Percentiles rank a stretch among this genome's conserved stretches.
Evolutionary conservation across 2,888 invertebrate genomes (phyloP).

Genomic region (Phyto melanocephala): DNA sequence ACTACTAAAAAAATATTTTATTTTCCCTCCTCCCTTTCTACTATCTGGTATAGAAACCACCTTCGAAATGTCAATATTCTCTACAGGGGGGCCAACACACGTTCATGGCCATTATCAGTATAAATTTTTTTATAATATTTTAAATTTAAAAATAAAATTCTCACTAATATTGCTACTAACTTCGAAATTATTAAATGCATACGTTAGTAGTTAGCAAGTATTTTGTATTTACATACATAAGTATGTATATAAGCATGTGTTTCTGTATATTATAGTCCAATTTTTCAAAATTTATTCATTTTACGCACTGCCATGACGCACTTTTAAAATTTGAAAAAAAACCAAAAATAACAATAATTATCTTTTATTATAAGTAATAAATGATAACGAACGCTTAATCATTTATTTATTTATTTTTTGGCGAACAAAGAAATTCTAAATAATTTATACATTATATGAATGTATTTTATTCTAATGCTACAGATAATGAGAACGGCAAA

Average conservation of each 20-base stretch:
- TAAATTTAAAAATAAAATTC: not conserved
- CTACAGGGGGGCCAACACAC: not conserved
- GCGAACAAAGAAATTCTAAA: not conserved
- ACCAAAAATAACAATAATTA: too few species aligned
- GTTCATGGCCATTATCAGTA: not conserved
- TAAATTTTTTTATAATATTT: not conserved
- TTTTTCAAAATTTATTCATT: not conserved
- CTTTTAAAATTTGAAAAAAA: not conserved
- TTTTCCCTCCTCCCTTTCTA: not conserved
- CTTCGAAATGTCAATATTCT: not conserved
- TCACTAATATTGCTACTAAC: not conserved
- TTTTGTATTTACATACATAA: too few species aligned
- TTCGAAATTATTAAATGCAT: not conserved
- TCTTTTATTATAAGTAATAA: too few species aligned
- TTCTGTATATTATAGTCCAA: not conserved
- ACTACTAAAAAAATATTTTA: not conserved
- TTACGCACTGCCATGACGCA: constrained; percentile 2
- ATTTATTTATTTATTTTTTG: not conserved
- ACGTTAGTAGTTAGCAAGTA: too few species aligned
- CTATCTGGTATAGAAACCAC: not conserved
- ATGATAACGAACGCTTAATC: not conserved
- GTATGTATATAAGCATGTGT: too few species aligned
- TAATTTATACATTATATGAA: not conserved
- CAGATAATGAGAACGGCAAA: too few species aligned
- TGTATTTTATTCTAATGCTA: not conserved